These are phyloP conservation scores for Serilophus lunatus DNA, from an alignment of 2,113 vertebrate genomes.

Conservation along the genomic window DNA sequence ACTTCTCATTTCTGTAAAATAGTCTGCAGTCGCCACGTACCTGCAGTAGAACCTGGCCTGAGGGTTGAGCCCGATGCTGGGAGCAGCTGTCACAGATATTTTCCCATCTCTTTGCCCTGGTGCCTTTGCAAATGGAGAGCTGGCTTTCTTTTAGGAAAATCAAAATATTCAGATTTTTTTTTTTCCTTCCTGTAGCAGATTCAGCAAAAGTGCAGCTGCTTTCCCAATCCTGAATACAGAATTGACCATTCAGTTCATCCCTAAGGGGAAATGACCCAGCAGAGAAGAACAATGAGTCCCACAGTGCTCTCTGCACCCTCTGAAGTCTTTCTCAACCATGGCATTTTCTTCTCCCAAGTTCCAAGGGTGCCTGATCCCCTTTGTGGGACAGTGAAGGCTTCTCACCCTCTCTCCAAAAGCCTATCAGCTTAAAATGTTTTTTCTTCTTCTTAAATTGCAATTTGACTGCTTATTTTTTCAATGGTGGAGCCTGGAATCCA, in stretches of 20 bases:
- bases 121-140: not conserved
- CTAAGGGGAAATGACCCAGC: constrained; percentile 36
- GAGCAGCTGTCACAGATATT: not conserved
- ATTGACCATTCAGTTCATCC: constrained; percentile 51
- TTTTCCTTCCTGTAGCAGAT: constrained; percentile 53
- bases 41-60: not conserved
- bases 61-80: not conserved
- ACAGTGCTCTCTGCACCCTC: constrained; percentile 6
- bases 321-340: not conserved
- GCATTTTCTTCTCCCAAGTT: not conserved
- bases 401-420: not conserved
- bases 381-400: not conserved
- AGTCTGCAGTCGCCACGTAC: rapidly evolving
- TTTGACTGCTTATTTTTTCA: not conserved
- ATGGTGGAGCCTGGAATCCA: not conserved
- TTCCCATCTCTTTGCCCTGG: not conserved
- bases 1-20: not conserved
- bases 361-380: not conserved
- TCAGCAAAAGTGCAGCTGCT: constrained; percentile 67
- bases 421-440: not conserved
- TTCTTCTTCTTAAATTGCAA: not conserved
- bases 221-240: constrained; percentile 45
- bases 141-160: constrained; percentile 32
- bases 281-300: constrained; percentile 25
- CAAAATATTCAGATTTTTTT: constrained; percentile 45